Percentiles rank a stretch among this genome's conserved stretches.
Evolutionary conservation across 2,113 vertebrate genomes (phyloP).

Genomic region (Gadus macrocephalus): DNA sequence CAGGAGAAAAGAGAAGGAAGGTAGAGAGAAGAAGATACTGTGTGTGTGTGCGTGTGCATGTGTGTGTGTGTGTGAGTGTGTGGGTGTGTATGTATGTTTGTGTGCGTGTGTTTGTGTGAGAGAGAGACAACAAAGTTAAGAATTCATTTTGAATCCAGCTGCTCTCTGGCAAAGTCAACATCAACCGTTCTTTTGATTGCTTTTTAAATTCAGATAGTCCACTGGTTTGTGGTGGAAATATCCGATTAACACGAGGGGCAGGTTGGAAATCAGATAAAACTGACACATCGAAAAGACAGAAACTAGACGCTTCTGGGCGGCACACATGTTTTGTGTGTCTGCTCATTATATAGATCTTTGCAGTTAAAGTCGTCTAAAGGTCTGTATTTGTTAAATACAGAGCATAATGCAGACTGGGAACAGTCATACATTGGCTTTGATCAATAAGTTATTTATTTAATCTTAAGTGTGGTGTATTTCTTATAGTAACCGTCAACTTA

Average conservation of each 20-base stretch:
- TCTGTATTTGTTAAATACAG: constrained; percentile 53
- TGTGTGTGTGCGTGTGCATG: too few relatives aligned
- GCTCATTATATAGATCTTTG: too few relatives aligned
- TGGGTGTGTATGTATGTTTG: background rate
- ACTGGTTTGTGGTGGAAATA: too few relatives aligned
- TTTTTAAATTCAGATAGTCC: constrained; percentile 51
- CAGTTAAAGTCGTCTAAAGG: background rate
- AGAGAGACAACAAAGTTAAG: background rate
- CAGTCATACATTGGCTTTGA: constrained; percentile 48
- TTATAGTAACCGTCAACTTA: constrained; percentile 40
- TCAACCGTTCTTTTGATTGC: constrained; percentile 38
- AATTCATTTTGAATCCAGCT: constrained; percentile 14
- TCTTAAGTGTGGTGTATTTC: constrained; percentile 10
- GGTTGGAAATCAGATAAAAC: too few relatives aligned
- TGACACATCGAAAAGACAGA: too few relatives aligned
- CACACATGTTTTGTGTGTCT: too few relatives aligned
- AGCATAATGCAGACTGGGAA: constrained; percentile 51
- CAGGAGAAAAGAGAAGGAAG: constrained; percentile 29
- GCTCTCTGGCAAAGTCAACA: constrained; percentile 30
- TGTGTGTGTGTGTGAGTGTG: too few relatives aligned
- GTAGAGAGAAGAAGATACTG: constrained; percentile 21
- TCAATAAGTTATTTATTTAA: constrained; percentile 25
- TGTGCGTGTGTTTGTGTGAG: background rate
- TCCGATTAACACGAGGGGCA: too few relatives aligned
- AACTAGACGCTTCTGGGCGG: too few relatives aligned